Evolutionary conservation across 1,140 invertebrate species (phyloP).

Genomic region (Euura saliciscinereae): DNA sequence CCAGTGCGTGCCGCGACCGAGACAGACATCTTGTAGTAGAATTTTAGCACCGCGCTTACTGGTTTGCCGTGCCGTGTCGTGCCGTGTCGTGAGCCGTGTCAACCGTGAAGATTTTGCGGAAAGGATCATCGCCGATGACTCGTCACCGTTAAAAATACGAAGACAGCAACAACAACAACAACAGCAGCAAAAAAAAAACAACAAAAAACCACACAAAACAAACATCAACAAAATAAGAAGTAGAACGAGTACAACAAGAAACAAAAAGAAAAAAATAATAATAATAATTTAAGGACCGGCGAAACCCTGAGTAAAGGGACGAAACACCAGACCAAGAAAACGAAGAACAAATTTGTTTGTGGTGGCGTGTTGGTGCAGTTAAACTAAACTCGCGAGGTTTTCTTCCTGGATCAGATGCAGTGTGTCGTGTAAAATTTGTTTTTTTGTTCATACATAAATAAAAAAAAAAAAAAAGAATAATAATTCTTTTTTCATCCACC

Average conservation of each 20-base stretch:
- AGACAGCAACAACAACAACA: background rate
- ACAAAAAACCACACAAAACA: background rate
- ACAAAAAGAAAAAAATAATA: no score
- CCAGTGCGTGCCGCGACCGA: constrained; percentile 46
- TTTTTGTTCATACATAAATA: background rate
- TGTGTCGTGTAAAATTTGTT: background rate
- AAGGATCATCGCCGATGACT: background rate
- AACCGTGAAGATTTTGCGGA: background rate
- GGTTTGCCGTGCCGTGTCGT: constrained; percentile 44
- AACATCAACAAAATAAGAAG: background rate
- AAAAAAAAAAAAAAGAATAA: no score
- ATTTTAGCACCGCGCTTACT: constrained; percentile 49
- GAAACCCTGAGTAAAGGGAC: no score
- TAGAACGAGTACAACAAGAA: no score
- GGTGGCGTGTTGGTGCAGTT: no score
- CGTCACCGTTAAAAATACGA: background rate
- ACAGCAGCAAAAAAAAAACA: background rate
- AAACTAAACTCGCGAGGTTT: no score
- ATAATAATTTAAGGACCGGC: no score
- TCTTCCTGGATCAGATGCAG: background rate
- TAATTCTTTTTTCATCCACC: no score
- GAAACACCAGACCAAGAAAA: no score
- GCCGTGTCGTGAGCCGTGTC: constrained; percentile 34
- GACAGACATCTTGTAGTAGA: constrained; percentile 57
- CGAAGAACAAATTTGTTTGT: no score